Evolutionary conservation across 2,888 invertebrate species (phyloP).

Genomic region (Molorchus minor): DNA sequence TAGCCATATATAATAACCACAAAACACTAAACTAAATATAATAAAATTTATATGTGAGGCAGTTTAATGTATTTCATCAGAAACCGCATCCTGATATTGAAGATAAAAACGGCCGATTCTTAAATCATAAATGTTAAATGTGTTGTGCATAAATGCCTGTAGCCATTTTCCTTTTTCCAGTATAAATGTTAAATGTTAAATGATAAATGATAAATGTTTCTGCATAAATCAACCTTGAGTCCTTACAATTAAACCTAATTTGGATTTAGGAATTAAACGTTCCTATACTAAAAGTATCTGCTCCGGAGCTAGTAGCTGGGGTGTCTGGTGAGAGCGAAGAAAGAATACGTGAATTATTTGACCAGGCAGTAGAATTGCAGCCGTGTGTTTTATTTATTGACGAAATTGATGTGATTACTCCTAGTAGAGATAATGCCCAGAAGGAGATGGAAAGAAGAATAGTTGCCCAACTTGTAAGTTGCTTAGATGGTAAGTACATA

Average conservation of each 20-base stretch:
- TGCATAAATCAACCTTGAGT: no score
- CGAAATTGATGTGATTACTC: slow-evolving; percentile 96
- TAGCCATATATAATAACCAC: no score
- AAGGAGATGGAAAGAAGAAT: slow-evolving; percentile 97
- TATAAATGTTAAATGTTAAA: not conserved
- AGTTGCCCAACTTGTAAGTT: slow-evolving; percentile 89
- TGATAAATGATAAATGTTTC: no score
- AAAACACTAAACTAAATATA: no score
- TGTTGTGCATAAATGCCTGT: not conserved
- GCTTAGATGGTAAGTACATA: slow-evolving; percentile 87
- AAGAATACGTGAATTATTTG: slow-evolving; percentile 89
- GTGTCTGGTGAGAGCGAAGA: slow-evolving; percentile 97
- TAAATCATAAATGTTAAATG: not conserved
- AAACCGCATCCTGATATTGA: no score
- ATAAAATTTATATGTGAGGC: no score
- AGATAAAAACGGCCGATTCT: not conserved
- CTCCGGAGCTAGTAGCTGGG: slow-evolving; percentile 92
- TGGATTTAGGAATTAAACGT: slow-evolving; percentile 77
- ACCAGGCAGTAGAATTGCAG: slow-evolving; percentile 76
- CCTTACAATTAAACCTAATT: not conserved
- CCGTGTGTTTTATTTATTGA: slow-evolving; percentile 94
- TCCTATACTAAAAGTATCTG: slow-evolving; percentile 86
- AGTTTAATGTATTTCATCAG: no score
- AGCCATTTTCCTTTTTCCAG: not conserved
- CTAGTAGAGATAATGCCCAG: slow-evolving; percentile 87